Conservation (phyloP, 2,888 invertebrate genomes). For the Drosophila kambysellisi region DNA sequence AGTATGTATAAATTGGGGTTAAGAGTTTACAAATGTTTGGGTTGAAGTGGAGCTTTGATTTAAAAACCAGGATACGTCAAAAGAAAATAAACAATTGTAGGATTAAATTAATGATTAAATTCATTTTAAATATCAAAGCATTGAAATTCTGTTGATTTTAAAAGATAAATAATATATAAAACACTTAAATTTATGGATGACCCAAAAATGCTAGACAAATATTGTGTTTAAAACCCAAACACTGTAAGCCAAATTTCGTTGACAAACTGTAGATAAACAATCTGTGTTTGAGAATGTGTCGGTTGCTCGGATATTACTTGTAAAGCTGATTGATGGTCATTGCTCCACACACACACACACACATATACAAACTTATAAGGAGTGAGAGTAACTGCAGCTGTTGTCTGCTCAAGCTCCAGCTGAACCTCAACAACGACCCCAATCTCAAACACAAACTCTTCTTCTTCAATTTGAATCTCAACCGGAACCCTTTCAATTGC, state of each 20-base stretch:
- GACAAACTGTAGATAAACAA: conserved; percentile 13
- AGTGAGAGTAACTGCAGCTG: conserved; percentile 22
- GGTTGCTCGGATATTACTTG: conserved; percentile 9
- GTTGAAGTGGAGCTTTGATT: too few species aligned
- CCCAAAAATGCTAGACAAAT: not conserved
- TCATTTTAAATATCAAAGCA: not conserved
- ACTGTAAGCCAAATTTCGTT: not conserved
- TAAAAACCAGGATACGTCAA: too few species aligned
- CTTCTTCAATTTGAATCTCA: conserved; percentile 10
- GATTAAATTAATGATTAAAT: too few species aligned
- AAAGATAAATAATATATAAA: not conserved
- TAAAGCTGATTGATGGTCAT: conserved; percentile 27
- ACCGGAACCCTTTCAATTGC: conserved; percentile 46
- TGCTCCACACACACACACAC: not conserved
- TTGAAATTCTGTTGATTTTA: not conserved
- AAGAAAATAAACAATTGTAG: not conserved
- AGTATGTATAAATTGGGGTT: not conserved
- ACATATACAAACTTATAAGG: not conserved
- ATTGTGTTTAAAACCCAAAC: not conserved
- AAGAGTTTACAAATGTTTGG: not conserved
- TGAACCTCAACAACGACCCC: conserved; percentile 12
- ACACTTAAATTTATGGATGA: not conserved
- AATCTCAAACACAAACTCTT: not conserved
- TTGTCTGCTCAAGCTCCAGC: not conserved
- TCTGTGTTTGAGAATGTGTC: not conserved